Base-by-base conservation (phyloP, 2,113 vertebrate species). In the Grallaria varia region DNA sequence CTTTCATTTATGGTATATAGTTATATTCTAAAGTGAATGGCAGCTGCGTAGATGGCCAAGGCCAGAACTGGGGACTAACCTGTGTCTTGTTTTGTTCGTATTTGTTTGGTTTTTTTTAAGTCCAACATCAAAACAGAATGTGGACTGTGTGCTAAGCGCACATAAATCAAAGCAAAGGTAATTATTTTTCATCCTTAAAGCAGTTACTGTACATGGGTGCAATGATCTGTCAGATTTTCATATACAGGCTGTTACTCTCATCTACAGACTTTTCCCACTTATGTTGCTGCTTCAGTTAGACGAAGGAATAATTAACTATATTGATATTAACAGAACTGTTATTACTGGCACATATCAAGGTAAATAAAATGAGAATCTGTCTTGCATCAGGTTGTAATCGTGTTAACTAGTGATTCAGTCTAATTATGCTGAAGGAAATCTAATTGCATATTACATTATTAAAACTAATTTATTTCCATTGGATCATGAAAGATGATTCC, bases 301-400 rank as follows among this genome's bases (percentile, higher is more conserved):
- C 27, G 67, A 77, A 88, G 37, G 45, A 83, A 50, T 90, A 86
- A 88, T 88, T 80, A 84, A 76, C 35, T 82, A 4, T 28, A 45
- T 42, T 56, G 55, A 52, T 92, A 49, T 33, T 87, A 76, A 63
- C 0, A 1, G 39, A 53, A n/a, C 37, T 82, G 74, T 56, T 95
- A 35, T 58, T 92, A 64, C 64, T 78, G 68, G 55, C 59, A 77
- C 24, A 25, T 47, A 66, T 44, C 16, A 42, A 81, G 64, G 69
- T 93, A 87, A 92, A 95, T 63, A 89, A 79, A 85, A 69, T 27
- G 37, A 81, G 55, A 91, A 50, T 82, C 67, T 89, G 52, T 35
- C 62, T 91, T 87, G 23, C 2, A 8, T 66, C 71, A 77, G 20
- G 17, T 87, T 67, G n/a, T 58, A 76, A 62, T 78, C 58, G 8